Conservation (phyloP, 2,113 vertebrate species). For the Salvelinus fontinalis region DNA sequence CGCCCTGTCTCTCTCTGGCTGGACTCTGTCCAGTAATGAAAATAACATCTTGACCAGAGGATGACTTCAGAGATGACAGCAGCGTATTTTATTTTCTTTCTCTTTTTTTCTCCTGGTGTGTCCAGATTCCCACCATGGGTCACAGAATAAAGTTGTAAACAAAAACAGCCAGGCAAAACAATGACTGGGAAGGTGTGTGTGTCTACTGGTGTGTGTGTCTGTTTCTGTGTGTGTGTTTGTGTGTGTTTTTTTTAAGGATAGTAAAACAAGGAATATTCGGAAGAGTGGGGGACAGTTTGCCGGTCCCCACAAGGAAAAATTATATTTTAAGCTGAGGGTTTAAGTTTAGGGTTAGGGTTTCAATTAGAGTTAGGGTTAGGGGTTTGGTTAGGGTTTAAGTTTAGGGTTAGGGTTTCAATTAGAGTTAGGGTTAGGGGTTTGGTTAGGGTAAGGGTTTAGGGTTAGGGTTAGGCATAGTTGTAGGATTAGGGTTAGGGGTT, state of each 20-base stretch:
- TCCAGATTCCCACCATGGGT: constrained; percentile 35
- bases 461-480: too few relatives aligned
- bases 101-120: constrained; percentile 33
- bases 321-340: too few relatives aligned
- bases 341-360: too few relatives aligned
- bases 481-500: too few relatives aligned
- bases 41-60: constrained; percentile 80
- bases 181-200: constrained; percentile 33
- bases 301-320: too few relatives aligned
- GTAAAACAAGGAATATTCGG: too few relatives aligned
- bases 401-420: too few relatives aligned
- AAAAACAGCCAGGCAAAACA: constrained; percentile 40
- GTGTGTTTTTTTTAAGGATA: not conserved
- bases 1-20: constrained; percentile 65
- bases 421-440: too few relatives aligned
- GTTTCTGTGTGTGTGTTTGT: not conserved
- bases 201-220: constrained; percentile 4
- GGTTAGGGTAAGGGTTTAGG: too few relatives aligned
- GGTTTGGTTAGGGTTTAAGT: too few relatives aligned
- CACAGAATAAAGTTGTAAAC: constrained; percentile 30
- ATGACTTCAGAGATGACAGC: constrained; percentile 56
- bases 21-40: constrained; percentile 77
- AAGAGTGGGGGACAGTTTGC: too few relatives aligned
- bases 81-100: constrained; percentile 26
- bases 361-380: too few relatives aligned